These are phyloP conservation scores for Arge pagana DNA, from an alignment of 2,888 invertebrate genomes.

Conservation along the genomic window DNA sequence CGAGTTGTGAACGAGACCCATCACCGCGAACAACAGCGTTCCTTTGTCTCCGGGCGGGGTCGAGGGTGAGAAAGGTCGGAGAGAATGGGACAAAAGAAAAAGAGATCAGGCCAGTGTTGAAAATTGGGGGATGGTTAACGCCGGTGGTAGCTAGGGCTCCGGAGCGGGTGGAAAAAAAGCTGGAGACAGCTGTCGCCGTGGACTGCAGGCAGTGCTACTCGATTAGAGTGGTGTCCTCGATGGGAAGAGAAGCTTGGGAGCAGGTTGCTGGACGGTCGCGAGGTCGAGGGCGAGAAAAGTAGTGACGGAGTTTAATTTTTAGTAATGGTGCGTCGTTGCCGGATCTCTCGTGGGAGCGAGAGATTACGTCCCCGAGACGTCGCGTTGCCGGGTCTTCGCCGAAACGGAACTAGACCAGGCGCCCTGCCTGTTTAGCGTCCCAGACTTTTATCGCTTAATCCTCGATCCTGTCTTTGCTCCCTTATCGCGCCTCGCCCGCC, in stretches of 20 bases:
- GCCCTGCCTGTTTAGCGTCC: slow-evolving; percentile 40
- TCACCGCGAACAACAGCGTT: slow-evolving; percentile 19
- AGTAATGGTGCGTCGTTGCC: slow-evolving; percentile 42
- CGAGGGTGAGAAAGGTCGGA: no score
- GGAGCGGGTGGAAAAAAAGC: neutral
- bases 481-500: slow-evolving; percentile 10
- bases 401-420: slow-evolving; percentile 40
- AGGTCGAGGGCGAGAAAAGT: slow-evolving; percentile 12
- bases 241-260: slow-evolving; percentile 32
- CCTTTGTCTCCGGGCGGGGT: neutral
- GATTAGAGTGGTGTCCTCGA: slow-evolving; percentile 21
- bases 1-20: slow-evolving; percentile 20
- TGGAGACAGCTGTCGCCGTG: slow-evolving; percentile 9
- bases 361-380: slow-evolving; percentile 33
- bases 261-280: no score
- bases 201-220: slow-evolving; percentile 17
- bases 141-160: no score
- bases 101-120: no score
- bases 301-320: slow-evolving; percentile 43
- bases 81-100: no score
- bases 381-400: slow-evolving; percentile 30
- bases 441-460: slow-evolving; percentile 34
- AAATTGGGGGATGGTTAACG: no score
- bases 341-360: slow-evolving; percentile 41
- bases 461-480: slow-evolving; percentile 21